Base-by-base conservation (phyloP, 2,888 invertebrate species). In the Apamea monoglypha region DNA sequence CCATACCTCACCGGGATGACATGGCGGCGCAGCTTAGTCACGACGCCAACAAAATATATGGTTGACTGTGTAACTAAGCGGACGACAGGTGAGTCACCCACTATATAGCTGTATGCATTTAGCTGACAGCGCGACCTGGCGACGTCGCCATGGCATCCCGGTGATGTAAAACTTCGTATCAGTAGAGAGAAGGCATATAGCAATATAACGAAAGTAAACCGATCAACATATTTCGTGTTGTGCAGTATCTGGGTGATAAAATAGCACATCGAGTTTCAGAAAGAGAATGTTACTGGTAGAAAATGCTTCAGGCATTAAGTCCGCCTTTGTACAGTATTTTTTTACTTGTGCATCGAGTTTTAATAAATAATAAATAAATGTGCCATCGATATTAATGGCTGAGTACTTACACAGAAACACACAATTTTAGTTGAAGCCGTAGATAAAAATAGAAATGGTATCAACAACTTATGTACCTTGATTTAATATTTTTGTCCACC, bases 401-500 rank as follows among this genome's bases (percentile, higher is more conserved):
- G 53, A 50, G 18, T 53, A 53, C 21, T 21, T 53, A 18, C 53
- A 53, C 21, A 63, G 4, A 63, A 32, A 21, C 63, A 25, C 56
- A 56, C 8, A 10, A 3, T 18, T 63, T 10, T 32, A 2, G 32
- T 32, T 63, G 32, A 63, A 63, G 63, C 5, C 32, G 47, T 47
- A 2, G n/a, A 36, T 67, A 6, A 69, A 32, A 56, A 56, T 53
- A 25, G 2, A 56, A 56, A 56, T 25, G 25, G 1, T 10, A 25
- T 56, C 21, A 53, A 56, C 21, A 2, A 59, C 14, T 59, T 18
- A 47, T 50, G 14, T 29, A 98, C 96, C 98, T 97, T 73, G 98
- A 98, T 72, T 98, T 98, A 82, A 98, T 98, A 90, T 98, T 98
- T 92, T 98, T 98, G 90, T 98, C 98, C 82, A 98, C 98, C 74